These are phyloP conservation scores for Poicephalus meyeri DNA, from an alignment of 2,113 vertebrate species.

Conservation along the genomic window DNA sequence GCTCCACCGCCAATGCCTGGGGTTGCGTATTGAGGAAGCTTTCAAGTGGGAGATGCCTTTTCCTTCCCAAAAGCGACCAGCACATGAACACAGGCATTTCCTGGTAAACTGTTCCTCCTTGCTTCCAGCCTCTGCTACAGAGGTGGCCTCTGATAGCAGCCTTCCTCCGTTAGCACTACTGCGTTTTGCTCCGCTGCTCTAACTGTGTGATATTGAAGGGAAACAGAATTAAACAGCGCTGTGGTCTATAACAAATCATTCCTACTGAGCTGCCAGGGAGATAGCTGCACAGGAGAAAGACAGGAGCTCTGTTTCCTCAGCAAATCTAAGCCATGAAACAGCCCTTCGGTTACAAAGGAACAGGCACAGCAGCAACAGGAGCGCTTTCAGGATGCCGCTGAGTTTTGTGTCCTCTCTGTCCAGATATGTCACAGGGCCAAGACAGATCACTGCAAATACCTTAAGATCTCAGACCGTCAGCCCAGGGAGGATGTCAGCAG, in stretches of 20 bases:
- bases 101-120: conserved; percentile 17
- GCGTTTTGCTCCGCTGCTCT: neutral
- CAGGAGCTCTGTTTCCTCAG: neutral
- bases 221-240: neutral
- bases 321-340: neutral
- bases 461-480: neutral
- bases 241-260: neutral
- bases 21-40: neutral
- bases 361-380: neutral
- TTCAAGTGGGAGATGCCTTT: neutral
- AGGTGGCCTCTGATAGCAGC: conserved; percentile 9
- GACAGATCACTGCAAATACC: neutral
- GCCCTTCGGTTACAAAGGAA: neutral
- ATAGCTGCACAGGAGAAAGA: neutral
- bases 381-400: neutral
- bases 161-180: neutral
- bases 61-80: neutral
- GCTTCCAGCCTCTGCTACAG: neutral
- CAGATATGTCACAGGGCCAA: neutral
- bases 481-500: neutral
- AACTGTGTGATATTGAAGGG: neutral
- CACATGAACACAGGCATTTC: neutral
- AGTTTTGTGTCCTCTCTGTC: neutral
- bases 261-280: neutral
- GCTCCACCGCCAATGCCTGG: neutral